Base-by-base conservation (phyloP, 2,888 invertebrate species). In the Caenorhabditis sp. region DNA sequence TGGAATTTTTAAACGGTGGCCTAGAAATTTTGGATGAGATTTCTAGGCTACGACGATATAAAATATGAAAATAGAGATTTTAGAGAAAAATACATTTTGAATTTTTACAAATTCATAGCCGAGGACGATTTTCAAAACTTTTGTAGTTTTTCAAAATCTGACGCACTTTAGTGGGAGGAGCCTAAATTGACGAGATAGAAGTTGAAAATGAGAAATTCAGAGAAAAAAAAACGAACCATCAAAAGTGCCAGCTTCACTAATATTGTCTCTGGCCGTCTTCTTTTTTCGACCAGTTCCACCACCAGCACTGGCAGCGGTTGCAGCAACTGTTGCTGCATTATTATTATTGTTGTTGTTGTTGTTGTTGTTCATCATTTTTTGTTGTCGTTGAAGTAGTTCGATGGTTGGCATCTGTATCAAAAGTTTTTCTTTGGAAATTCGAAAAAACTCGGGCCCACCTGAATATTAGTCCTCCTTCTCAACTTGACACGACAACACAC, bases 161-260 rank as follows among this genome's bases (percentile, higher is more conserved):
- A n/a, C n/a, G n/a, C n/a, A n/a, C n/a, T n/a, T n/a, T n/a, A n/a
- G n/a, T n/a, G n/a, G n/a, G n/a, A n/a, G n/a, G n/a, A n/a, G n/a
- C n/a, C n/a, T n/a, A n/a, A n/a, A n/a, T n/a, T n/a, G n/a, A n/a
- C n/a, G n/a, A n/a, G n/a, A n/a, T n/a, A n/a, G n/a, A n/a, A n/a
- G n/a, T n/a, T n/a, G n/a, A n/a, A n/a, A n/a, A n/a, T n/a, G n/a
- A n/a, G 55, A 54, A 58, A 0, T 24, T n/a, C 12, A 31, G 55
- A n/a, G n/a, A n/a, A n/a, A n/a, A n/a, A n/a, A n/a, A 60, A 65
- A 66, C 66, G 43, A 17, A 84, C 85, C 84, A 73, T 86, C 86
- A 67, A 86, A 86, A 27, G 86, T 86, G 26, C 86, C 86, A 17
- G 86, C 85, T 62, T 86, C 86, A 24, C 81, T 81, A 50, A 83